phyloP scores from a whole-genome alignment of 1,140 invertebrate genomes.

The Drosophila athabasca region DNA sequence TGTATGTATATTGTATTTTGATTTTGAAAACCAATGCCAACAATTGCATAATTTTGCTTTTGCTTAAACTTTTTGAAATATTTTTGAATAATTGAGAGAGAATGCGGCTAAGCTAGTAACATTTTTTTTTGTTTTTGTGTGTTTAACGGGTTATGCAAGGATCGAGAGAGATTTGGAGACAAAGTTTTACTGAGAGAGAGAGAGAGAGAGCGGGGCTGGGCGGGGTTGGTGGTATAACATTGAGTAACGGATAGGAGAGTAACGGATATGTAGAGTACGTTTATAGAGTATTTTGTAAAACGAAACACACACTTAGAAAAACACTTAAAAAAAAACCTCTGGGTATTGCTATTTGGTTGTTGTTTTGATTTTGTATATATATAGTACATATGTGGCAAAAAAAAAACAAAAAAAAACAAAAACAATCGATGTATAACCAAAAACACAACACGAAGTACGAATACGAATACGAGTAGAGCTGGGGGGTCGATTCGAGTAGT shows the following conservation, averaged over 20 bases:
- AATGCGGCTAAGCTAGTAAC: slow-evolving; percentile 65
- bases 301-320: slow-evolving; percentile 70
- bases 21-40: slow-evolving; percentile 81
- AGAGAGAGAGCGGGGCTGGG: background rate
- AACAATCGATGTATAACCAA: slow-evolving; percentile 20
- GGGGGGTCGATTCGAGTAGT: slow-evolving; percentile 30
- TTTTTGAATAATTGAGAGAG: slow-evolving; percentile 65
- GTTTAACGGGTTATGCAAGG: slow-evolving; percentile 3
- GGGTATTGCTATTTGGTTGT: slow-evolving; percentile 18
- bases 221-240: slow-evolving; percentile 34
- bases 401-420: slow-evolving; percentile 31
- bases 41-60: slow-evolving; percentile 64
- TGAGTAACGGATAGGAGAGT: slow-evolving; percentile 19
- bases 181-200: slow-evolving; percentile 36
- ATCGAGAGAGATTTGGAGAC: slow-evolving; percentile 34
- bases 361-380: slow-evolving; percentile 35
- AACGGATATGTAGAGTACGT: slow-evolving; percentile 44
- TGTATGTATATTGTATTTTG: slow-evolving; percentile 33
- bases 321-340: slow-evolving; percentile 55
- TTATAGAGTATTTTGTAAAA: slow-evolving; percentile 57
- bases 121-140: slow-evolving; percentile 22
- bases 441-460: slow-evolving; percentile 38
- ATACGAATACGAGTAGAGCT: slow-evolving; percentile 31
- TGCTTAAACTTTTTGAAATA: slow-evolving; percentile 65
- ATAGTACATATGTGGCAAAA: slow-evolving; percentile 59